These are phyloP conservation scores for Rhagonycha fulva DNA, from an alignment of 2,888 invertebrate genomes.

Conservation along the genomic window DNA sequence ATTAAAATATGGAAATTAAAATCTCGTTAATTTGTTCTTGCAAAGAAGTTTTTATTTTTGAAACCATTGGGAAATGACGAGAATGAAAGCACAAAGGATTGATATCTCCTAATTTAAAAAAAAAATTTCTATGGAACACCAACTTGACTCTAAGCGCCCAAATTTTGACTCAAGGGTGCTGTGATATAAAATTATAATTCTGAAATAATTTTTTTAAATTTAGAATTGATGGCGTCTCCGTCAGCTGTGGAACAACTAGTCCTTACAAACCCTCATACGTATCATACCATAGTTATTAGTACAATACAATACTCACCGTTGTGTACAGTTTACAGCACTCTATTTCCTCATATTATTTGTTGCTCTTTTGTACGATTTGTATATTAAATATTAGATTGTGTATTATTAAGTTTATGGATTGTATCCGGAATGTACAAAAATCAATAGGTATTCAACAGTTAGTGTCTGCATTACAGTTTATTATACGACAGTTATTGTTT, in stretches of 20 bases:
- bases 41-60: not conserved
- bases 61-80: not conserved
- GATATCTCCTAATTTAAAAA: not conserved
- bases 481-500: conserved; percentile 37
- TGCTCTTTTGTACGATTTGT: conserved; percentile 40
- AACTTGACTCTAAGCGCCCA: not conserved
- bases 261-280: conserved; percentile 53
- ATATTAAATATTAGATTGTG: conserved; percentile 23
- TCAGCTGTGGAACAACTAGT: conserved; percentile 49
- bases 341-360: conserved; percentile 19
- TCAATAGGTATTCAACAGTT: conserved; percentile 31
- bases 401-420: conserved; percentile 40
- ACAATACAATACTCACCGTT: conserved; percentile 54
- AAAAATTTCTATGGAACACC: not conserved
- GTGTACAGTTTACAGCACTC: conserved; percentile 54
- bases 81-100: not conserved
- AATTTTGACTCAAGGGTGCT: not conserved
- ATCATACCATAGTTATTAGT: conserved; percentile 47
- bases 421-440: conserved; percentile 48
- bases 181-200: conserved; percentile 8
- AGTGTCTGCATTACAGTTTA: conserved; percentile 31
- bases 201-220: conserved; percentile 40
- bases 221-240: conserved; percentile 64
- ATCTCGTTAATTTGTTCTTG: too few species aligned
- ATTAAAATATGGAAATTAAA: too few species aligned